Evolutionary conservation across 2,888 invertebrate species (phyloP).

Genomic region (Pyrocoelia pectoralis): DNA sequence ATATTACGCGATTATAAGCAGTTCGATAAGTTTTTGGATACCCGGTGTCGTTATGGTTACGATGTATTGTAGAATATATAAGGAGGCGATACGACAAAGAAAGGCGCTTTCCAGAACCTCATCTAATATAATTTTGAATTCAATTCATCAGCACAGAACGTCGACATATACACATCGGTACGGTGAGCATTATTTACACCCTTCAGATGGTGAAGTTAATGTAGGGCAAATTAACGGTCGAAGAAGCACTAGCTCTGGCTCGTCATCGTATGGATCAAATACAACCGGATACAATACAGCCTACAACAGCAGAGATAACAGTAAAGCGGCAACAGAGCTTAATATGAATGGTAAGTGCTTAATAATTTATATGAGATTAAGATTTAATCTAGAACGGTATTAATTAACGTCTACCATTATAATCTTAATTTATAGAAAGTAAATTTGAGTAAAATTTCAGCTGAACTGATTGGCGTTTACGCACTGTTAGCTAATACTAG

Average conservation of each 20-base stretch:
- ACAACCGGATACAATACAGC: constrained; percentile 55
- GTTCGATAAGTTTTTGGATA: constrained; percentile 92
- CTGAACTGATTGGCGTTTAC: too few species aligned
- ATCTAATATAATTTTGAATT: constrained; percentile 84
- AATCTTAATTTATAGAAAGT: too few species aligned
- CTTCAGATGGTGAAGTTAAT: constrained; percentile 65
- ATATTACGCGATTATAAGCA: constrained; percentile 87
- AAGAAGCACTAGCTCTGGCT: constrained; percentile 68
- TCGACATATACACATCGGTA: constrained; percentile 58
- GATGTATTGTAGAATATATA: constrained; percentile 87
- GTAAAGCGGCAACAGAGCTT: constrained; percentile 73
- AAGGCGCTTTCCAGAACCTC: constrained; percentile 86
- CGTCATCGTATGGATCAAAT: constrained; percentile 63
- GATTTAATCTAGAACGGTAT: too few species aligned
- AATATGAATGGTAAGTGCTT: constrained; percentile 73
- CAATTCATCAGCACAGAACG: constrained; percentile 82
- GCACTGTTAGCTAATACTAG: too few species aligned
- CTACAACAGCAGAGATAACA: constrained; percentile 60
- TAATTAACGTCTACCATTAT: too few species aligned
- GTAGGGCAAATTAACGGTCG: constrained; percentile 67
- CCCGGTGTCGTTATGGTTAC: constrained; percentile 92
- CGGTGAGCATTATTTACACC: constrained; percentile 66
- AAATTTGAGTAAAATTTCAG: too few species aligned
- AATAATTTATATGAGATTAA: too few species aligned
- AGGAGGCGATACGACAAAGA: constrained; percentile 83